These are phyloP conservation scores for Aphodius sticticus DNA, from an alignment of 2,888 invertebrate species.

Conservation along the genomic window DNA sequence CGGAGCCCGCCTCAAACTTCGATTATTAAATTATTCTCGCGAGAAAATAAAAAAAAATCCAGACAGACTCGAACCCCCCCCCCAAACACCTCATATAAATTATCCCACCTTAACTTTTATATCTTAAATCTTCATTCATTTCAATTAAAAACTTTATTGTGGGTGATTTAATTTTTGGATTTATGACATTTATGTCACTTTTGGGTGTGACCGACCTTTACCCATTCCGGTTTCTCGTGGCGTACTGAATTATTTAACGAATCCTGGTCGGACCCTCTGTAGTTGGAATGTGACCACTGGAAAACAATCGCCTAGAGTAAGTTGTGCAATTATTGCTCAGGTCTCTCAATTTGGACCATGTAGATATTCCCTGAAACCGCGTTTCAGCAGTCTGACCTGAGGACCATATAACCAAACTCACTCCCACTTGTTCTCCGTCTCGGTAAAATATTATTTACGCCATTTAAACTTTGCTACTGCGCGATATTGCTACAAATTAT, in stretches of 20 bases:
- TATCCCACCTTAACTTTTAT: not conserved
- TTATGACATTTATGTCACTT: too few species aligned
- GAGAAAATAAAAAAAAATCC: slow-evolving; percentile 12
- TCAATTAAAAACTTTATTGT: not conserved
- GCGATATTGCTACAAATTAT: not conserved
- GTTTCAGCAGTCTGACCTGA: not conserved
- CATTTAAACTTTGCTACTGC: not conserved
- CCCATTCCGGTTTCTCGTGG: too few species aligned
- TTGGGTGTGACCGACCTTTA: too few species aligned
- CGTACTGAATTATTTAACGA: not conserved
- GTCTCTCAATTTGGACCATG: not conserved
- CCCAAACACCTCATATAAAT: slow-evolving; percentile 4
- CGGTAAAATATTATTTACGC: not conserved
- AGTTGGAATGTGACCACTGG: not conserved
- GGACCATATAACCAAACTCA: not conserved
- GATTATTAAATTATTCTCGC: slow-evolving; percentile 22
- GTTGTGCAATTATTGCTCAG: not conserved
- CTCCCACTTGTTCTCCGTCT: not conserved
- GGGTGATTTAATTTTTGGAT: not conserved
- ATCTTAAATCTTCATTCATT: not conserved
- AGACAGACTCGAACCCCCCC: not conserved
- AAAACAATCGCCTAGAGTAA: not conserved
- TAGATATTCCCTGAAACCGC: not conserved
- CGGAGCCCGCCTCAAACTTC: not conserved
- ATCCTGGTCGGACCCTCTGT: not conserved